A percentile compares a stretch with the other conserved stretches of the same genome.
phyloP scores from a whole-genome alignment of 2,797 vertebrate genomes.

The Lycodopsis pacificus region DNA sequence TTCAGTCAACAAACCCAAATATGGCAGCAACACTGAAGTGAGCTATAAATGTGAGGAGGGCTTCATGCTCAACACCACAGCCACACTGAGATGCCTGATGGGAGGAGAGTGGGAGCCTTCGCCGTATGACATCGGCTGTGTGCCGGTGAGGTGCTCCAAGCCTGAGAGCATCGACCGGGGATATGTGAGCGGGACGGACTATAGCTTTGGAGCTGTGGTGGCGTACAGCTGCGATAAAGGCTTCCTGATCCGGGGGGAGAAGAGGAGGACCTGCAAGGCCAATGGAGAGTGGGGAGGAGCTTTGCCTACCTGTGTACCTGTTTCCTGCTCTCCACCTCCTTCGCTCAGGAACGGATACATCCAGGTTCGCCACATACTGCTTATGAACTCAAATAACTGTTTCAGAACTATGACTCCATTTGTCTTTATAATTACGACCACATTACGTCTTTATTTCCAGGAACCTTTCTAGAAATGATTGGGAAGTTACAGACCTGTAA shows the following conservation, averaged over 20 bases:
- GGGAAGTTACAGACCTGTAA: neutral
- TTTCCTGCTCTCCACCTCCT: conserved; percentile 88
- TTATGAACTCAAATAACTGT: neutral
- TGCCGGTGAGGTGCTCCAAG: conserved; percentile 93
- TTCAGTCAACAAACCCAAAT: conserved; percentile 91
- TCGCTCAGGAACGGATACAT: conserved; percentile 89
- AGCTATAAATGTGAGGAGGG: conserved; percentile 97
- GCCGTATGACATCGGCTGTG: conserved; percentile 89
- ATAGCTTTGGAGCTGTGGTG: conserved; percentile 95
- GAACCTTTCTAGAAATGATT: neutral
- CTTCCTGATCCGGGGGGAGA: conserved; percentile 94
- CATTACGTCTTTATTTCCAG: neutral
- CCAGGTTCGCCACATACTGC: conserved; percentile 81
- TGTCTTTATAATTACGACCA: neutral
- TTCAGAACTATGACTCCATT: neutral
- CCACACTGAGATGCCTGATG: conserved; percentile 90
- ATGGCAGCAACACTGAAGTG: conserved; percentile 89
- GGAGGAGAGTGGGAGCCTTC: conserved; percentile 94
- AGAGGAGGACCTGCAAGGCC: conserved; percentile 94
- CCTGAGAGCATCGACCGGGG: conserved; percentile 89
- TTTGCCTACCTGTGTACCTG: conserved; percentile 91
- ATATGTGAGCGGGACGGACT: conserved; percentile 92
- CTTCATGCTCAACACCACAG: conserved; percentile 92
- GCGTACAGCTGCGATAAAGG: conserved; percentile 96
- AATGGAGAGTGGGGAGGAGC: conserved; percentile 93